phyloP scores from a whole-genome alignment of 2,888 invertebrate genomes.

The Mongoloraphidia duomilia region DNA sequence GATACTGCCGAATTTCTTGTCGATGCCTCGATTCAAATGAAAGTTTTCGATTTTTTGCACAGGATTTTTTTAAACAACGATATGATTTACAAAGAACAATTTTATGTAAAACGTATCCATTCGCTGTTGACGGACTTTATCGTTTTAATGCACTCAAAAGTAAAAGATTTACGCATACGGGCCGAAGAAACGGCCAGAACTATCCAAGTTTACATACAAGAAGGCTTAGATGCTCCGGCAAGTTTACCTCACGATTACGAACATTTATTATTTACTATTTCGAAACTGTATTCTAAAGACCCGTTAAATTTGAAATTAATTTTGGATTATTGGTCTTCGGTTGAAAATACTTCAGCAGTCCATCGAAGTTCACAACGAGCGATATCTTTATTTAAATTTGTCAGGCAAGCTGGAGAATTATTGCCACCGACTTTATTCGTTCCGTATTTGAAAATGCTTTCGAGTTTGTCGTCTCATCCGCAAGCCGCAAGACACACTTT shows the following conservation, averaged over 20 bases:
- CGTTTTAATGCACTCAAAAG: constrained; percentile 81
- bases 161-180: constrained; percentile 63
- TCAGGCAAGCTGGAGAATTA: constrained; percentile 74
- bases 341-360: constrained; percentile 31
- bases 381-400: constrained; percentile 79
- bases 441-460: constrained; percentile 75
- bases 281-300: constrained; percentile 64
- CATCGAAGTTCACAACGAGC: constrained; percentile 43
- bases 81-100: constrained; percentile 58
- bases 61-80: constrained; percentile 56
- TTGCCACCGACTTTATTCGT: constrained; percentile 72
- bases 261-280: constrained; percentile 63
- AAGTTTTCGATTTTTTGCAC: constrained; percentile 67
- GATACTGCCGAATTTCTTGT: constrained; percentile 71
- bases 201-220: constrained; percentile 55
- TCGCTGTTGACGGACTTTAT: constrained; percentile 82
- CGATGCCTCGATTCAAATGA: constrained; percentile 62
- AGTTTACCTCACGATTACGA: constrained; percentile 69
- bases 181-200: constrained; percentile 83
- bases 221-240: constrained; percentile 63
- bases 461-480: constrained; percentile 60
- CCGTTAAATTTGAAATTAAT: constrained; percentile 52
- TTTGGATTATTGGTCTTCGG: constrained; percentile 70
- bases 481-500: constrained; percentile 68
- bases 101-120: constrained; percentile 71